phyloP scores from a whole-genome alignment of 2,113 vertebrate species.

The Notarius lentiginosus region DNA sequence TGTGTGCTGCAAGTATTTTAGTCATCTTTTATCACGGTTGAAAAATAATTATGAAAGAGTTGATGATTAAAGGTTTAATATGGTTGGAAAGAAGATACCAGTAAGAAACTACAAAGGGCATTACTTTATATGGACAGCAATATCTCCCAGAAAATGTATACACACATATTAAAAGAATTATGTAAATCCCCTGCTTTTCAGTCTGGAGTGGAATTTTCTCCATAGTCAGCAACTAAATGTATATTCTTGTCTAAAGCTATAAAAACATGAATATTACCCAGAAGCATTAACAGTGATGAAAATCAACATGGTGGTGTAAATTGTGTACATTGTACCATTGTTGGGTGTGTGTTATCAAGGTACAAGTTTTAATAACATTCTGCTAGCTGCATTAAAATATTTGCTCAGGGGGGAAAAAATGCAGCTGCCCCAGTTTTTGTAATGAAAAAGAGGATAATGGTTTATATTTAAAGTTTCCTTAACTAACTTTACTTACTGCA shows the following conservation, averaged over 20 bases:
- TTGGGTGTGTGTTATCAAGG: neutral
- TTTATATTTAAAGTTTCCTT: neutral
- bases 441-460: neutral
- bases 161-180: too few relatives aligned
- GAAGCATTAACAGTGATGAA: too few relatives aligned
- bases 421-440: neutral
- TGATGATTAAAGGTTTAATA: neutral
- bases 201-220: too few relatives aligned
- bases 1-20: too few relatives aligned
- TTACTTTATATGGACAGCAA: neutral
- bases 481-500: neutral
- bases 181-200: too few relatives aligned
- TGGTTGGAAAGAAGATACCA: neutral
- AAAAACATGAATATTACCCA: too few relatives aligned
- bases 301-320: too few relatives aligned
- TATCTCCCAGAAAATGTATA: neutral
- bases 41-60: neutral
- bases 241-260: too few relatives aligned
- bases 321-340: neutral
- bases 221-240: too few relatives aligned
- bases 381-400: neutral
- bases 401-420: neutral
- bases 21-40: neutral
- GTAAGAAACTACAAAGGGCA: neutral
- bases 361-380: neutral